Evolutionary conservation across 1,140 invertebrate species (phyloP), one percentile per base, ranked within the genome.

Genomic region (Aradophagus sp.): DNA sequence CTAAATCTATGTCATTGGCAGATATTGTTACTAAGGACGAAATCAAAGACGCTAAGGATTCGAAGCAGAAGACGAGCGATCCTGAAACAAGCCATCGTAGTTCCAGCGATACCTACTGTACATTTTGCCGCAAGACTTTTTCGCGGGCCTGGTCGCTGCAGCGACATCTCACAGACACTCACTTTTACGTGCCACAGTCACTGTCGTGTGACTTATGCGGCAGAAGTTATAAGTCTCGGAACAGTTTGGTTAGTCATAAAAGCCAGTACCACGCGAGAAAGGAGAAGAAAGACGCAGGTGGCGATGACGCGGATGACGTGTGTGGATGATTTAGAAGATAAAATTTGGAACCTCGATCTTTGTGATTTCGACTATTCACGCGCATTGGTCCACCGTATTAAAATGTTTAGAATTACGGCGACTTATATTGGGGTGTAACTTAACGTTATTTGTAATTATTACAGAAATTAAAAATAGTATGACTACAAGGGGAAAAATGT

Each of bases 181-280:
- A 88, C 55, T 87, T 84, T 63, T 86, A 86, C 71, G 81, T 86
- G 44, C 85, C 85, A n/a, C 84, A 86, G 48, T 85, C 84, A 35
- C 73, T 87, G 12, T 78, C 83, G 3, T 88, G 87, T 55, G 84
- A 87, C 45, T 76, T 85, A 10, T 88, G 87, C 73, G 84, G 86
- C 26, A 77, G 86, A 23, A 84, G 77, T 44, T 88, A 88, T 77
- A 86, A 87, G 39, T 87, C 86, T 1, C 80, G 85, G 31, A 88
- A 88, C 71, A 87, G 86, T 58, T 75, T 88, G 42, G 81, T 88
- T 66, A 87, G 87, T 35, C 87, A 88, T 67, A 86, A 86, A 56
- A 87, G 86, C 62, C 87, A 87, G 67, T 87, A 87, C 61, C 87
- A 88, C 65, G 84, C 79, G 20, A 80, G 69, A 32, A 84, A 81